Base-by-base conservation (phyloP, 2,113 vertebrate genomes). In the Ophthalmotilapia sp. region DNA sequence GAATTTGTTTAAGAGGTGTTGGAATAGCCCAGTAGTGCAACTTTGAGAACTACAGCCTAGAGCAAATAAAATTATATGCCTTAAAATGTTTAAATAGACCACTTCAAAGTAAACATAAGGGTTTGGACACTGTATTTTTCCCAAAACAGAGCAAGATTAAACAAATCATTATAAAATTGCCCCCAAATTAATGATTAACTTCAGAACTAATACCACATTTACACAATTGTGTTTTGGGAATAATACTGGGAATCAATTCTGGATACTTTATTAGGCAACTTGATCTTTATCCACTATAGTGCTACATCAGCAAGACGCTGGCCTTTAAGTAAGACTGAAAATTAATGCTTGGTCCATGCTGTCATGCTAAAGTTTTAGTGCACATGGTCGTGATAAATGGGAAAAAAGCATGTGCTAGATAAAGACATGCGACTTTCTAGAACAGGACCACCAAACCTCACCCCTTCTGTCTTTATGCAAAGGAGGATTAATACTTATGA, bases 161-260 rank as follows among this genome's bases (percentile, higher is more conserved):
- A 62, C 15, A 33, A 65, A 84, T 42, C 8, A 55, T 21, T 14
- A 80, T 79, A 5, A 56, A 51, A 42, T 49, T 54, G 31, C 54
- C 40, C 26, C 38, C 54, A 6, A 6, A 26, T 80, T 9, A 45
- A 5, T 0, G 5, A 26, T 86, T 56, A 92, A 86, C 82, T 56
- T 36, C 81, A 82, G 36, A 60, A 33, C 10, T 84, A 95, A 94
- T 92, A 89, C 91, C 91, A 93, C 88, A 94, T 94, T 93, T 86
- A 86, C 88, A 94, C 93, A 89, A 54, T 29, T 70, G 26, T 82
- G 38, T 86, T 92, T 85, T 36, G 8, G 70, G 42, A 86, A 36
- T 75, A 81, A 85, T 79, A 84, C 33, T 54, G 13, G 2, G 26
- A 33, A 23, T 77, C 33, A 79, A 62, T 49, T 26, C 26, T 87